A percentile compares a stretch with the other conserved stretches of the same genome.
Conservation (phyloP, 2,113 vertebrate genomes). For the Stercorarius parasiticus region DNA sequence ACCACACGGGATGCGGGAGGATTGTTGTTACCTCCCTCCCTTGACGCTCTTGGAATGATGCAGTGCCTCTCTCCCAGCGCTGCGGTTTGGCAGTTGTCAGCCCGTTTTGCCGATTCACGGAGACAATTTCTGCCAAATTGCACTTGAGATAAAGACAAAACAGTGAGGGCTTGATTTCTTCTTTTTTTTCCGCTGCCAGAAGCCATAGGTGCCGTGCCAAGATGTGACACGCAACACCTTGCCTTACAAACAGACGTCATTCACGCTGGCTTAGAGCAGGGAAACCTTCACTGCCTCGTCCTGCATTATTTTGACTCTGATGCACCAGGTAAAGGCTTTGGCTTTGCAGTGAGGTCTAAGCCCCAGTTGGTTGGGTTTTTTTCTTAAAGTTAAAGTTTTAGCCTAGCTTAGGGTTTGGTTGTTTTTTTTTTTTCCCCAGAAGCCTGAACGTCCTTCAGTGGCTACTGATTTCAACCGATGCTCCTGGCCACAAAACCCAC, state of each 20-base stretch:
- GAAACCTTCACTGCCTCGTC: neutral
- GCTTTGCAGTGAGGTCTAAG: neutral
- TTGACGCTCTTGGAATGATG: accelerated
- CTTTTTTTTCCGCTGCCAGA: neutral
- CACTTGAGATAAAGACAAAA: neutral
- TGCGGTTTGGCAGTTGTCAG: neutral
- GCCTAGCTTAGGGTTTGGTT: neutral
- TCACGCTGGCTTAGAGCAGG: neutral
- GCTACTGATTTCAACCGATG: neutral
- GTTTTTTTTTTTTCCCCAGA: neutral
- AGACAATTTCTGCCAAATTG: neutral
- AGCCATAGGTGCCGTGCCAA: neutral
- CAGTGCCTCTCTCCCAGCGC: neutral
- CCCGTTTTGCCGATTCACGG: neutral
- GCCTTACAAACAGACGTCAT: neutral
- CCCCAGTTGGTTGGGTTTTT: neutral
- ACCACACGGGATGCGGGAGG: accelerated
- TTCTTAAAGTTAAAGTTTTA: neutral
- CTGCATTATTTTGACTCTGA: neutral
- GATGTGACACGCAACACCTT: neutral
- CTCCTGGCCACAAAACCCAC: neutral
- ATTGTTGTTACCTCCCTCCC: neutral
- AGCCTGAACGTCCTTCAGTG: neutral
- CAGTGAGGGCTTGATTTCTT: neutral
- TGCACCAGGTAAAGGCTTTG: neutral